Evolutionary conservation across 2,113 vertebrate species (phyloP).

Genomic region (Gymnarchus niloticus): DNA sequence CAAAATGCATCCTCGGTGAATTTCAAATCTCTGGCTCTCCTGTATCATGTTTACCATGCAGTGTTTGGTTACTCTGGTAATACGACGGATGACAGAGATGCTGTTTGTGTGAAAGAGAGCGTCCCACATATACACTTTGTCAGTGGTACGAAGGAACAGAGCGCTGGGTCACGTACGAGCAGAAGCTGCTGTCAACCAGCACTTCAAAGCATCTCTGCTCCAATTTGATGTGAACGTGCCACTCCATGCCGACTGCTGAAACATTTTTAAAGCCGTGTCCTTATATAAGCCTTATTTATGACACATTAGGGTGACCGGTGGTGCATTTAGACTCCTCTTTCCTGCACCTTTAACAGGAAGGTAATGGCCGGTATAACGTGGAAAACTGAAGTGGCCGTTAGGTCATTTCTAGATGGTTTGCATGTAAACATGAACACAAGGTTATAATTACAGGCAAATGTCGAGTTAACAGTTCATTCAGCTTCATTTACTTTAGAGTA

Average conservation of each 20-base stretch:
- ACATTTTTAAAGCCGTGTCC: not conserved
- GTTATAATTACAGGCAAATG: not conserved
- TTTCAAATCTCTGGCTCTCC: not conserved
- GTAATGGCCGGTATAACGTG: not conserved
- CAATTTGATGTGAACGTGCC: not conserved
- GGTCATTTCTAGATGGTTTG: not conserved
- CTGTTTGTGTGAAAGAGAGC: not conserved
- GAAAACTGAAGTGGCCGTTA: not conserved
- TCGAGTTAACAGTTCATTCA: not conserved
- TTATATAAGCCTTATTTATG: not conserved
- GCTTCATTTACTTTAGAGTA: slow-evolving; percentile 3
- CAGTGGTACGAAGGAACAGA: not conserved
- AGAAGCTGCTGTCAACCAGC: not conserved
- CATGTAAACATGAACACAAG: not conserved
- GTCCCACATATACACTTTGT: not conserved
- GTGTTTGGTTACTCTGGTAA: slow-evolving; percentile 7
- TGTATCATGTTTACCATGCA: not conserved
- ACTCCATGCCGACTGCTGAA: not conserved
- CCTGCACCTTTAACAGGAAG: not conserved
- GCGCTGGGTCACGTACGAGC: not conserved
- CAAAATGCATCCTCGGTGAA: not conserved
- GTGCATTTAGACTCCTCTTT: too few relatives aligned
- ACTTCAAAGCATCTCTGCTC: not conserved
- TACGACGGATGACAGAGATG: not conserved
- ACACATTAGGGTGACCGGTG: too few relatives aligned